Evolutionary conservation across 2,113 vertebrate species (phyloP), one percentile per base, ranked within the genome.

Genomic region (Todiramphus saurophagus): DNA sequence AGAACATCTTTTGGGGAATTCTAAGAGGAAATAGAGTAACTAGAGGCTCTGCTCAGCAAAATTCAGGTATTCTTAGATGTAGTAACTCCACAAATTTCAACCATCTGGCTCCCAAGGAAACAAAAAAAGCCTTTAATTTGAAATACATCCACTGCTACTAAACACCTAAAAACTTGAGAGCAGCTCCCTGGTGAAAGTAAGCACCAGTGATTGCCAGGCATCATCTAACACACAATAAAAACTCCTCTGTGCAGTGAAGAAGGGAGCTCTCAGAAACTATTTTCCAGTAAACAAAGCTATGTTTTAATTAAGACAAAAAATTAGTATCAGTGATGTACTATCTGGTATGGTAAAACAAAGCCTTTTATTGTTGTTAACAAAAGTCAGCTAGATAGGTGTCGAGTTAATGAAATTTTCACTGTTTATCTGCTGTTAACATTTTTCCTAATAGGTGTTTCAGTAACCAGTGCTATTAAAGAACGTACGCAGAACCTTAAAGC

Each of bases 231-330:
- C 24, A 21, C 37, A 66, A 27, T 37, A 12, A 25, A 79, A 87
- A 20, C 0, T 30, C 41, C 9, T 18, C 23, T 55, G 30, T 51
- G 10, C 1, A 1, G 33, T n/a, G 9, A 73, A 41, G 35, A 33
- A 58, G 9, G 14, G 11, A 81, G n/a, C 4, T 56, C 41, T 82
- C n/a, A 1, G 1, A 51, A 51, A 72, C 30, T 39, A 53, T 46
- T 73, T 87, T 69, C 24, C 27, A 74, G 33, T 35, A 87, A 93
- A 25, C 5, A 83, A 59, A 66, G 13, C 3, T 79, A 17, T 44
- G 35, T 33, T 95, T 96, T 85, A 93, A 90, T 85, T 92, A 89
- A 90, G 78, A 81, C 5, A 10, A 83, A 93, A 89, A 89, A 86
- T 39, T 74, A 85, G 11, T 30, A 85, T 18, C 69, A 9, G 14